These are phyloP conservation scores for Stratiomys singularior DNA, from an alignment of 2,888 invertebrate species.

Conservation along the genomic window DNA sequence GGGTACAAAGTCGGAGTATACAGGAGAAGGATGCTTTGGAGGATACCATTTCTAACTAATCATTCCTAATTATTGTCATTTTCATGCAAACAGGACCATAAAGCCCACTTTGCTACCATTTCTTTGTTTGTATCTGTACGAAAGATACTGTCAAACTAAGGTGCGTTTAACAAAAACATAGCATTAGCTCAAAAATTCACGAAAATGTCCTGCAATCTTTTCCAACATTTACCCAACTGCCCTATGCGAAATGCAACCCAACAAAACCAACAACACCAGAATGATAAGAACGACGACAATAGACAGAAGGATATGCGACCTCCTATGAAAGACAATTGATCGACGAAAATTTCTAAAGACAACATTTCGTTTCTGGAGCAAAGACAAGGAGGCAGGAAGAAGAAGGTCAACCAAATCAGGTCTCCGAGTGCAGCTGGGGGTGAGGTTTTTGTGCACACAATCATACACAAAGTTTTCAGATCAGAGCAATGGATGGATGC, in stretches of 20 bases:
- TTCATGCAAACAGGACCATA: too few species aligned
- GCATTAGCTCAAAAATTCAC: too few species aligned
- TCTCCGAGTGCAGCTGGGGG: not conserved
- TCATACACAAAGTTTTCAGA: not conserved
- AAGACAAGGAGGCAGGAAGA: not conserved
- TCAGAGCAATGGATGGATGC: conserved; percentile 27
- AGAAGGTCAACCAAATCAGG: conserved; percentile 36
- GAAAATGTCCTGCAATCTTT: not conserved
- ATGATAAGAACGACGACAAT: conserved; percentile 28
- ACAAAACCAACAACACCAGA: conserved; percentile 5
- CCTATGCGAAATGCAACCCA: not conserved
- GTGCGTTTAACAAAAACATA: too few species aligned
- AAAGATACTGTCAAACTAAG: too few species aligned
- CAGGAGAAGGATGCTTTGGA: not conserved
- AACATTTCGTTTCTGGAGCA: conserved; percentile 35
- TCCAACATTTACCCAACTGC: not conserved
- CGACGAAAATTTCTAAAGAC: conserved; percentile 50
- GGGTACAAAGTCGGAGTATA: too few species aligned
- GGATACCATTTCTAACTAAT: too few species aligned
- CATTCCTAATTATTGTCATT: too few species aligned
- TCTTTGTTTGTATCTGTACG: too few species aligned
- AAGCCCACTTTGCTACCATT: too few species aligned
- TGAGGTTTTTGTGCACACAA: not conserved
- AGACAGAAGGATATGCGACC: conserved; percentile 44
- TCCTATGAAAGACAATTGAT: conserved; percentile 50